These are phyloP conservation scores for Gymnocheta viridis DNA, from an alignment of 2,888 invertebrate genomes.

Conservation along the genomic window DNA sequence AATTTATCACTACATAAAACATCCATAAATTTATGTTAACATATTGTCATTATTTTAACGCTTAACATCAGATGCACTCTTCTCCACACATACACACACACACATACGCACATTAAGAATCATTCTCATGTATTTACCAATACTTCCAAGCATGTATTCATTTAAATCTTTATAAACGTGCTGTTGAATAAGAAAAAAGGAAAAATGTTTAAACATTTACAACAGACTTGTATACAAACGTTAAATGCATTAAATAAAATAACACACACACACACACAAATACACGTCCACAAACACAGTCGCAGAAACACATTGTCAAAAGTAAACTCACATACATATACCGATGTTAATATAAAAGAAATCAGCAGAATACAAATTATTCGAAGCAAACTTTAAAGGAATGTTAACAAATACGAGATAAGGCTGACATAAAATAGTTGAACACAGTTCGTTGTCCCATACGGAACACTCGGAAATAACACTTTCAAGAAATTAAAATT, in stretches of 20 bases:
- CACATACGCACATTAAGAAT: neutral
- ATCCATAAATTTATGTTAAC: slow-evolving; percentile 62
- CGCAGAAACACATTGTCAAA: no score
- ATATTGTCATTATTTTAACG: slow-evolving; percentile 63
- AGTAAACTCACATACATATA: no score
- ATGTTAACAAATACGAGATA: no score
- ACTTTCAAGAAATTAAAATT: no score
- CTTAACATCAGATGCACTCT: slow-evolving; percentile 47
- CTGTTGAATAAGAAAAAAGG: neutral
- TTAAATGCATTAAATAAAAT: slow-evolving; percentile 34
- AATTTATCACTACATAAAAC: slow-evolving; percentile 36
- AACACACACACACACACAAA: neutral
- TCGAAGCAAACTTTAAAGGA: no score
- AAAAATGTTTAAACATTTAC: slow-evolving; percentile 21
- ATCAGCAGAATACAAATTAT: neutral
- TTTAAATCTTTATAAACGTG: slow-evolving; percentile 22
- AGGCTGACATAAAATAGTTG: no score
- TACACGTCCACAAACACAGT: neutral
- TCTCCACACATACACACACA: neutral
- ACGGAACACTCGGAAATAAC: no score
- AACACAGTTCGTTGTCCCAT: no score
- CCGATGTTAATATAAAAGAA: neutral
- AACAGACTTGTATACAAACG: slow-evolving; percentile 1
- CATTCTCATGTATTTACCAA: neutral
- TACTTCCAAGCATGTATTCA: neutral